These are phyloP conservation scores for Cairina moschata DNA, from an alignment of 2,113 vertebrate genomes.

Conservation along the genomic window DNA sequence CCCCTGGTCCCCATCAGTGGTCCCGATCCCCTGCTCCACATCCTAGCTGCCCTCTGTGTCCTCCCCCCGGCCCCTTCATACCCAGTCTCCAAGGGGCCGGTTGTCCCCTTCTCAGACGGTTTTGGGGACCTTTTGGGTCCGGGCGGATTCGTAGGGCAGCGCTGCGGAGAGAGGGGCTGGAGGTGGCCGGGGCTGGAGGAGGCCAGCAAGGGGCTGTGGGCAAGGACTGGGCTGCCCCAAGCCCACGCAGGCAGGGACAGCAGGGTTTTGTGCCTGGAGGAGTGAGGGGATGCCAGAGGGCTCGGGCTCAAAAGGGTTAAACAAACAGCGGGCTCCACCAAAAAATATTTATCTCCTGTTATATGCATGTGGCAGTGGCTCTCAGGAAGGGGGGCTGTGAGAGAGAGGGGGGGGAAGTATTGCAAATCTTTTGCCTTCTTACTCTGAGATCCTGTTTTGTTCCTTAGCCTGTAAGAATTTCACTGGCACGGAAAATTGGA, in stretches of 20 bases:
- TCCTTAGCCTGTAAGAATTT: neutral
- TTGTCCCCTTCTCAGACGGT: neutral
- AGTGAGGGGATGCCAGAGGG: neutral
- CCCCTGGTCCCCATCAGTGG: rapidly evolving
- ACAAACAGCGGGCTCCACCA: neutral
- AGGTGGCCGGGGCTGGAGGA: neutral
- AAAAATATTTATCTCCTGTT: slow-evolving; percentile 43
- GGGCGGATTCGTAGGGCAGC: neutral
- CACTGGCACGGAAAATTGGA: neutral
- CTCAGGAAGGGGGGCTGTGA: neutral
- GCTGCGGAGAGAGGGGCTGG: neutral
- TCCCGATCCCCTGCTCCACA: rapidly evolving
- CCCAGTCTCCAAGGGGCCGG: neutral
- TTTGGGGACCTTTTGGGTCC: neutral
- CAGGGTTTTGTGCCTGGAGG: neutral
- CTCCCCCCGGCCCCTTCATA: neutral
- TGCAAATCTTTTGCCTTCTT: neutral
- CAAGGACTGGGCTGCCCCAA: neutral
- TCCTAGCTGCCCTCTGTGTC: neutral
- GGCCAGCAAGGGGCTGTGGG: neutral
- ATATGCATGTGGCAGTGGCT: neutral
- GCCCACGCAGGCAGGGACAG: neutral
- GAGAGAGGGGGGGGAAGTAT: neutral
- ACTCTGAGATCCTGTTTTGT: neutral
- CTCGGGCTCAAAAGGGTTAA: slow-evolving; percentile 46